These are phyloP conservation scores for Rhynchotus rufescens DNA, from an alignment of 2,797 vertebrate genomes.

Conservation along the genomic window DNA sequence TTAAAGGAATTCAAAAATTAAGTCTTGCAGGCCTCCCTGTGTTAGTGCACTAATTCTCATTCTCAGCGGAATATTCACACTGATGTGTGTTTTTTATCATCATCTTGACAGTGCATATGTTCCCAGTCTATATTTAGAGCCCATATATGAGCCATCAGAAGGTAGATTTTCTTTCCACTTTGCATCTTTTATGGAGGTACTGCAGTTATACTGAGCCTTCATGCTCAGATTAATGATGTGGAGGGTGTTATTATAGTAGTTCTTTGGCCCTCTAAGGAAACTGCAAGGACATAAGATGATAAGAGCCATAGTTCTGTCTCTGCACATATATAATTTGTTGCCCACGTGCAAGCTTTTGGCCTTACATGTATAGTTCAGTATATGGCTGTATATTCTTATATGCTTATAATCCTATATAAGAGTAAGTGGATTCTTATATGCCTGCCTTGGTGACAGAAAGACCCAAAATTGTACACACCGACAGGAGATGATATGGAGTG, in stretches of 20 bases:
- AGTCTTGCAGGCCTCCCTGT: neutral
- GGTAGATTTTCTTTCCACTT: neutral
- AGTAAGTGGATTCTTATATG: neutral
- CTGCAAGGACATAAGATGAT: neutral
- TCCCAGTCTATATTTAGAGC: neutral
- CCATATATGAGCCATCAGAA: neutral
- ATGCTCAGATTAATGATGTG: accelerated
- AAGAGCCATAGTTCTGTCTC: neutral
- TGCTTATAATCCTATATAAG: no score
- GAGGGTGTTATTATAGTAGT: neutral
- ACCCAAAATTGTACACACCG: neutral
- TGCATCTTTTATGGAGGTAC: accelerated
- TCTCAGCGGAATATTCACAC: neutral
- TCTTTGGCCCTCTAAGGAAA: neutral
- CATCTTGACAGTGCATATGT: accelerated
- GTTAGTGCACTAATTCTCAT: neutral
- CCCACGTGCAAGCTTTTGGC: neutral
- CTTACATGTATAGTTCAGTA: neutral
- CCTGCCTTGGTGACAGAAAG: neutral
- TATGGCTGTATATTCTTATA: no score
- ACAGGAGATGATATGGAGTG: neutral
- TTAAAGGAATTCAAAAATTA: neutral
- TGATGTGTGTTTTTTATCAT: neutral
- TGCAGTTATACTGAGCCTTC: neutral
- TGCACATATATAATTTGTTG: neutral